Conservation (phyloP, 2,113 vertebrate species). For the Pleuronectes platessa region DNA sequence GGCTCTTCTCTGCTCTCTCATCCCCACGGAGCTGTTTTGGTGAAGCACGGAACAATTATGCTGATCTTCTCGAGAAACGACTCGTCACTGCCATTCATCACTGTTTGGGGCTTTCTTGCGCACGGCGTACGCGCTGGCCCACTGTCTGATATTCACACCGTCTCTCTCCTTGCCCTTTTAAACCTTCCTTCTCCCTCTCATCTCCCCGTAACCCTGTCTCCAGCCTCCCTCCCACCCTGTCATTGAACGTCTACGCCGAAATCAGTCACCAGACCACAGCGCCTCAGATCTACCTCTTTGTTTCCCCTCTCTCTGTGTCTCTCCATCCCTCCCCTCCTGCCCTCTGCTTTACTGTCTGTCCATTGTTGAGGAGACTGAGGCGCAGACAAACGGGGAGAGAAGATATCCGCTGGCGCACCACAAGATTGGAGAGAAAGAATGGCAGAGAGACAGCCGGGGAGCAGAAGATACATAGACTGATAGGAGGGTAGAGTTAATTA, state of each 20-base stretch:
- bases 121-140: slow-evolving; percentile 11
- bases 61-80: slow-evolving; percentile 57
- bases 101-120: slow-evolving; percentile 17
- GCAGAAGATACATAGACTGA: slow-evolving; percentile 63
- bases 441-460: slow-evolving; percentile 55
- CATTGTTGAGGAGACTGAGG: slow-evolving; percentile 75
- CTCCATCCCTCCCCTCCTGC: slow-evolving; percentile 43
- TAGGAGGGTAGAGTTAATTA: slow-evolving; percentile 74
- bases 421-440: slow-evolving; percentile 71
- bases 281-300: slow-evolving; percentile 66
- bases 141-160: slow-evolving; percentile 58
- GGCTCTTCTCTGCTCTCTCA: slow-evolving; percentile 64
- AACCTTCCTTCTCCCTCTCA: slow-evolving; percentile 48
- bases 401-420: slow-evolving; percentile 75
- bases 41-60: slow-evolving; percentile 54
- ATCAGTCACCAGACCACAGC: slow-evolving; percentile 72
- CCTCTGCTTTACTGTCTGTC: slow-evolving; percentile 47
- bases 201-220: slow-evolving; percentile 51
- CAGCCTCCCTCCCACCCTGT: slow-evolving; percentile 53
- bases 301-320: slow-evolving; percentile 27
- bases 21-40: slow-evolving; percentile 61
- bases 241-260: slow-evolving; percentile 67
- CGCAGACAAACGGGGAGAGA: slow-evolving; percentile 69
- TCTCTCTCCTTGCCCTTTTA: slow-evolving; percentile 47
- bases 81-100: slow-evolving; percentile 56